Percentiles rank a stretch among this genome's conserved stretches.
Conservation (phyloP, 92 coral and sea anemone genomes). For the Paramuricea clavata region DNA sequence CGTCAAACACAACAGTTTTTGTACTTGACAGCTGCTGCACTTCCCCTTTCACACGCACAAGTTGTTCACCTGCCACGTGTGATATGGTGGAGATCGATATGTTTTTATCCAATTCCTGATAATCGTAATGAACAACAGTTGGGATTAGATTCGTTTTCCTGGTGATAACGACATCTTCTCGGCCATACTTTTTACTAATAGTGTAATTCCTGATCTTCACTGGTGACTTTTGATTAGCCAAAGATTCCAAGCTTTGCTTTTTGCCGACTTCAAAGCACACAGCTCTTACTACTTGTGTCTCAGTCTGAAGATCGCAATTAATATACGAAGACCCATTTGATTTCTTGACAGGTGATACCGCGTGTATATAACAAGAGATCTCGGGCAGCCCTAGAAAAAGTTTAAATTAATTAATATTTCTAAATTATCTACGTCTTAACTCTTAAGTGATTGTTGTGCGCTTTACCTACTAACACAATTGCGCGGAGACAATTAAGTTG, state of each 20-base stretch:
- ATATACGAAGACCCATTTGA: background rate
- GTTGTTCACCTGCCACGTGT: conserved; percentile 66
- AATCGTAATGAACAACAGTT: conserved; percentile 41
- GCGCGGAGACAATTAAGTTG: too few relatives aligned
- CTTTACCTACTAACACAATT: too few relatives aligned
- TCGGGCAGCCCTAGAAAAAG: background rate
- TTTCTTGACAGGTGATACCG: background rate
- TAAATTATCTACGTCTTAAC: too few relatives aligned
- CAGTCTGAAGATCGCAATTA: background rate
- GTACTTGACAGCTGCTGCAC: background rate
- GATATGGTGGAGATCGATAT: conserved; percentile 50
- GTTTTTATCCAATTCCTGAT: conserved; percentile 46
- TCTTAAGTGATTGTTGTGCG: too few relatives aligned
- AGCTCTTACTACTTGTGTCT: background rate
- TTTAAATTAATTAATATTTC: too few relatives aligned
- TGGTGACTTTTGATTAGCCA: background rate
- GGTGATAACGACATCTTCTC: conserved; percentile 63
- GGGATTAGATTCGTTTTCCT: conserved; percentile 57
- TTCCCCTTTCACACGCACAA: conserved; percentile 60
- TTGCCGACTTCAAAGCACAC: background rate
- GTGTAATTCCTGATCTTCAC: conserved; percentile 62
- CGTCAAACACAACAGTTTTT: conserved; percentile 51
- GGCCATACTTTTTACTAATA: conserved; percentile 70
- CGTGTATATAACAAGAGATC: background rate
- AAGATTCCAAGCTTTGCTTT: background rate